These are phyloP conservation scores for Drosophila helvetica DNA, from an alignment of 2,888 invertebrate species.

Conservation along the genomic window DNA sequence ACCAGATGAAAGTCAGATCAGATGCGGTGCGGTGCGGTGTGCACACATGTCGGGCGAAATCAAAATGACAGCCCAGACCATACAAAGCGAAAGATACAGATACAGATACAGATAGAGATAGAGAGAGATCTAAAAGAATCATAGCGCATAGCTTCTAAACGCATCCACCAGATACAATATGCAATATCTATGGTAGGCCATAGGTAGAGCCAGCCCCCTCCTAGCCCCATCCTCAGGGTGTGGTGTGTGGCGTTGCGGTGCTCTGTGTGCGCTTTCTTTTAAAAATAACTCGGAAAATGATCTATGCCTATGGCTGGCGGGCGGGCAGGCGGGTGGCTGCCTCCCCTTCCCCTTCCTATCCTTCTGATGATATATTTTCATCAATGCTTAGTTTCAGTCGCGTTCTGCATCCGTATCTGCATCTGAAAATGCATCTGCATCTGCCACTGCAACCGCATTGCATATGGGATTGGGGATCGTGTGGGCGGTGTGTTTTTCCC, in stretches of 20 bases:
- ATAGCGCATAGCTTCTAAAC: constrained; percentile 42
- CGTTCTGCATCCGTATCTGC: constrained; percentile 12
- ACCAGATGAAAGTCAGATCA: constrained; percentile 58
- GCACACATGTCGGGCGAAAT: constrained; percentile 70
- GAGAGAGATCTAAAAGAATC: constrained; percentile 27
- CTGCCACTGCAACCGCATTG: constrained; percentile 19
- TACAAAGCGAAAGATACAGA: constrained; percentile 18
- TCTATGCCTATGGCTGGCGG: constrained; percentile 56
- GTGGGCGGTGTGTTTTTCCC: constrained; percentile 50
- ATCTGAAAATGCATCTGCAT: background rate
- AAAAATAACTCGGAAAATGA: constrained; percentile 69
- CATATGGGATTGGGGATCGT: constrained; percentile 24
- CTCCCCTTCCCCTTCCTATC: constrained; percentile 11
- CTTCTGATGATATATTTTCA: constrained; percentile 55
- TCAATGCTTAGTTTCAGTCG: constrained; percentile 53
- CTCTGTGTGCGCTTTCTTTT: constrained; percentile 44
- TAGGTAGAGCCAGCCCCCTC: constrained; percentile 1
- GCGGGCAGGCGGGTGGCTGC: constrained; percentile 4
- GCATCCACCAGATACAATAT: constrained; percentile 60
- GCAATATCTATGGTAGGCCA: constrained; percentile 36
- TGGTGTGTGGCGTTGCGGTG: background rate
- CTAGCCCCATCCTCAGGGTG: constrained; percentile 5
- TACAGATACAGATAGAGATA: background rate
- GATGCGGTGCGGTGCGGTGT: background rate
- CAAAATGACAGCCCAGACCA: constrained; percentile 65